Conservation (phyloP, 2,113 vertebrate species). For the Corydoras maculifer region DNA sequence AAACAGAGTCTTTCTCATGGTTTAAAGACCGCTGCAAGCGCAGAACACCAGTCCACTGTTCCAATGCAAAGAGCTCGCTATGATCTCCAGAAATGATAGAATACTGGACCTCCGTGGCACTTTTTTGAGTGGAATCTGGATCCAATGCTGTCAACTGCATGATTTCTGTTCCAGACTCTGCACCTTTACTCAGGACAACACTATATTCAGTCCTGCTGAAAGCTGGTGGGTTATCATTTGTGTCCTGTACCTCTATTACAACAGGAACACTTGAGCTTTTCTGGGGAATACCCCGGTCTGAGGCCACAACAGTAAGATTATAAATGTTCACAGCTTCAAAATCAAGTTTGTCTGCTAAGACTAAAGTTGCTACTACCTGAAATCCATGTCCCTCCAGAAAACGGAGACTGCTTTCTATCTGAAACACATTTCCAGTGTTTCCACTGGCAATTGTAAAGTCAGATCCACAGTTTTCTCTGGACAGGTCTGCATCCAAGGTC, state of each 20-base stretch:
- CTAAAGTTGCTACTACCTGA: constrained; percentile 71
- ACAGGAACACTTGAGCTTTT: constrained; percentile 76
- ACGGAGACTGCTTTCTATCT: constrained; percentile 81
- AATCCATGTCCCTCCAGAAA: constrained; percentile 72
- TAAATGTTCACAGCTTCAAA: constrained; percentile 79
- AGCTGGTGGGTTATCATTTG: constrained; percentile 86
- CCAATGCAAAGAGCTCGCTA: constrained; percentile 75
- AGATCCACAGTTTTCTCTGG: constrained; percentile 77
- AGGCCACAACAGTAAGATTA: constrained; percentile 84
- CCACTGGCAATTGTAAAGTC: constrained; percentile 89
- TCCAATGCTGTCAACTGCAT: constrained; percentile 80
- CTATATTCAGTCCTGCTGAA: constrained; percentile 78
- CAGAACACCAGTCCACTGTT: constrained; percentile 76
- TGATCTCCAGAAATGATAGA: constrained; percentile 87
- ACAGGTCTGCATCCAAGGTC: constrained; percentile 74
- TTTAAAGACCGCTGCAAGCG: constrained; percentile 73
- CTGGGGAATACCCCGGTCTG: constrained; percentile 82
- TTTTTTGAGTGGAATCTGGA: constrained; percentile 70
- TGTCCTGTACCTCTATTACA: constrained; percentile 73
- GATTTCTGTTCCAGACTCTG: constrained; percentile 75
- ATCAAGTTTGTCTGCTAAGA: constrained; percentile 83
- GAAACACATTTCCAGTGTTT: constrained; percentile 81
- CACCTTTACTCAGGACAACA: constrained; percentile 73
- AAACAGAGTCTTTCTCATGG: constrained; percentile 71
- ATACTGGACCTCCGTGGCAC: constrained; percentile 69